Evolutionary conservation across 2,888 invertebrate genomes (phyloP), one percentile per base, ranked within the genome.

Genomic region (Sarcophaga subvicina): DNA sequence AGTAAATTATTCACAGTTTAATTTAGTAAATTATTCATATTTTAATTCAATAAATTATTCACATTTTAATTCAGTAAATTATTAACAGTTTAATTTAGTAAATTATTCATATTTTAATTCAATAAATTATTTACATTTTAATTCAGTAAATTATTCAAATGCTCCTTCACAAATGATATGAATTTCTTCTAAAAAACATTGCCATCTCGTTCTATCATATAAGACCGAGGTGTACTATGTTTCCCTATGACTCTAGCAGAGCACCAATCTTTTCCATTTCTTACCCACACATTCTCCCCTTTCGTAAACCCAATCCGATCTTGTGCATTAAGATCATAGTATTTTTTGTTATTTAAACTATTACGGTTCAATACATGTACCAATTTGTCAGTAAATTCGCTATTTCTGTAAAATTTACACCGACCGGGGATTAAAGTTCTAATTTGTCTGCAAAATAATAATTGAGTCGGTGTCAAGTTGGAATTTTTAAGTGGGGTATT

Each of bases 361-460:
- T 87, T 87, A 37, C 59, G n/a, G n/a, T 49, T 45, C 54, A 72
- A 79, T 10, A 80, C 47, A 12, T 70, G 81, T 70, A 59, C 4
- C 27, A 76, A 66, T 69, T 80, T 80, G 4, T 86, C 37, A 22
- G 2, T 45, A 45, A 69, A 20, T 22, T 75, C 22, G 12, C 20
- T 25, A 69, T 78, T 85, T 71, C 37, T 79, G 71, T 76, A 87
- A 69, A 85, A 77, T 59, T 73, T 69, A 6, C 72, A 20, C 67
- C 72, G 86, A 14, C 82, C 83, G n/a, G 88, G 88, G n/a, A 84
- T 64, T 37, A 86, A 49, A 47, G 84, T 80, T 80, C 86, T 71
- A 0, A 81, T 88, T 79, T 83, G 79, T n/a, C 88, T 80, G 45
- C 85, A 83, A 70, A 88, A 73, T 76, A 88, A 14, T n/a, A 86